phyloP scores from a whole-genome alignment of 2,888 invertebrate species.

The Athetis lepigone region DNA sequence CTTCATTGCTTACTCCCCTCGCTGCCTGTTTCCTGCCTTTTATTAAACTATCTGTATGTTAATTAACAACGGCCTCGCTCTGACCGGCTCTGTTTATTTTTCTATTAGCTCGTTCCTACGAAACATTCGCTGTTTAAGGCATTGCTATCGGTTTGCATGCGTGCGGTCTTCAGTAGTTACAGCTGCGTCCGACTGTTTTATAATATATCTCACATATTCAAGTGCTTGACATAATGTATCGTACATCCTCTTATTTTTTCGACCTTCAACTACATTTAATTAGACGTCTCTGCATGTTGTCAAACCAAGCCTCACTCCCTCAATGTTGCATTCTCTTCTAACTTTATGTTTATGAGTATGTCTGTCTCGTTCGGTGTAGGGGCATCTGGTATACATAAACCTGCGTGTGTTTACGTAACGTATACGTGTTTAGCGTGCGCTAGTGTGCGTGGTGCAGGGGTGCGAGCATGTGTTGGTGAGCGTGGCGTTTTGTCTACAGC shows the following conservation, averaged over 20 bases:
- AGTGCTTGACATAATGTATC: conserved; percentile 59
- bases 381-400: conserved; percentile 90
- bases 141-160: conserved; percentile 65
- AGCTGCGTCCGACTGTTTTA: conserved; percentile 61
- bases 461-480: conserved; percentile 82
- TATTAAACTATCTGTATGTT: conserved; percentile 91
- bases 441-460: conserved; percentile 82
- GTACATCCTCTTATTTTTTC: conserved; percentile 82
- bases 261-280: conserved; percentile 88
- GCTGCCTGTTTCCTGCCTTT: conserved; percentile 89
- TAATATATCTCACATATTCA: conserved; percentile 42
- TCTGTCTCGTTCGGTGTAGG: conserved; percentile 84
- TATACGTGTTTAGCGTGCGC: conserved; percentile 71
- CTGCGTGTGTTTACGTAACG: conserved; percentile 87
- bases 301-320: conserved; percentile 81
- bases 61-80: conserved; percentile 88
- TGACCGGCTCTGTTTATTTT: conserved; percentile 84
- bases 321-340: conserved; percentile 77
- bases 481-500: conserved; percentile 86
- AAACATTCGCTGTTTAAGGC: conserved; percentile 79
- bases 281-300: conserved; percentile 86
- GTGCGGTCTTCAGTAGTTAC: conserved; percentile 55
- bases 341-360: conserved; percentile 72
- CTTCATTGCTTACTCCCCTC: conserved; percentile 90
- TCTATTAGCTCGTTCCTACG: conserved; percentile 82